Percentiles rank a stretch among this genome's conserved stretches.
Conservation (phyloP, 2,113 vertebrate species). For the Corythaixoides concolor region DNA sequence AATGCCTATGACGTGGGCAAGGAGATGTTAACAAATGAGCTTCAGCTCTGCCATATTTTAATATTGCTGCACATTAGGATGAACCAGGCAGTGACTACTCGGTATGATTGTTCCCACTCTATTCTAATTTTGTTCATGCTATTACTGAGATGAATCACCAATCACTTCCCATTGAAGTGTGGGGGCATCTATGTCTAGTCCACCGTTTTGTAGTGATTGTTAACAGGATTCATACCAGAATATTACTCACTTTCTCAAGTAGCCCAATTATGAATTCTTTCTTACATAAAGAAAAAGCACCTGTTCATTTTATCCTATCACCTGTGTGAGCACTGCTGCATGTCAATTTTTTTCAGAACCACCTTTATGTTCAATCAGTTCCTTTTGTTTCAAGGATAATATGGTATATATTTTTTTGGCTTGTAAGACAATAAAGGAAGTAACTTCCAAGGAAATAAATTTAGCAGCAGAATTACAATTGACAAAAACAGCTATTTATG, state of each 20-base stretch:
- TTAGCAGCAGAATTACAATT: neutral
- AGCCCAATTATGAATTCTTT: neutral
- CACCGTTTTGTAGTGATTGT: neutral
- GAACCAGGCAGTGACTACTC: neutral
- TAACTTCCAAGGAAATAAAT: neutral
- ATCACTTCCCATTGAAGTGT: neutral
- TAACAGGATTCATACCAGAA: neutral
- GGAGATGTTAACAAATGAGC: neutral
- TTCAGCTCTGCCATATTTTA: neutral
- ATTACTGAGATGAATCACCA: neutral
- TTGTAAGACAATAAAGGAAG: neutral
- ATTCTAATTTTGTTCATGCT: neutral
- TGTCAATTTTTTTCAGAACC: neutral
- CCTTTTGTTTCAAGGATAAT: conserved; percentile 38
- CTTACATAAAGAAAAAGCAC: neutral
- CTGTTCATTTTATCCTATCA: neutral
- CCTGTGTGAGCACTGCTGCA: neutral
- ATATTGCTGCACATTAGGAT: neutral
- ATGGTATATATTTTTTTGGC: neutral
- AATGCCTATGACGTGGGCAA: neutral
- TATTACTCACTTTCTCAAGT: neutral
- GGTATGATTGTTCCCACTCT: neutral
- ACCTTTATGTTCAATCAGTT: neutral
- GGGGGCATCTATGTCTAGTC: neutral
- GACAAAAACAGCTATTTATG: neutral